phyloP scores from a whole-genome alignment of 2,113 vertebrate species.

The Mystacornis crossleyi region DNA sequence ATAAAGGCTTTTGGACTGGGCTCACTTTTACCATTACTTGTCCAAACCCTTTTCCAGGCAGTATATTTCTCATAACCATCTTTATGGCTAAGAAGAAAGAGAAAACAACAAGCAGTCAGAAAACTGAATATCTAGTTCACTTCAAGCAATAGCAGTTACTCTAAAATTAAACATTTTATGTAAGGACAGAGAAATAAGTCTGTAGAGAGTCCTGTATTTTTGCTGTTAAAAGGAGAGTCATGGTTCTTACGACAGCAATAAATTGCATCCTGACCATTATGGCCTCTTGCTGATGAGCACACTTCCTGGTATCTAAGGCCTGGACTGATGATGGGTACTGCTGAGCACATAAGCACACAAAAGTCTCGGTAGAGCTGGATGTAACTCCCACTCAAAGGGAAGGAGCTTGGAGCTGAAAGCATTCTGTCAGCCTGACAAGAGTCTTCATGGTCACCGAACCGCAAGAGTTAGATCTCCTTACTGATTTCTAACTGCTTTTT shows the following conservation, averaged over 20 bases:
- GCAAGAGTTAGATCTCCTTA: not conserved
- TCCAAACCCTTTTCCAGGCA: conserved; percentile 95
- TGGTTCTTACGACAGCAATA: not conserved
- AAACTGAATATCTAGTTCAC: not conserved
- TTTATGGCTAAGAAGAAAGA: conserved; percentile 86
- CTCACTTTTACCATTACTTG: conserved; percentile 96
- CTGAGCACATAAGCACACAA: not conserved
- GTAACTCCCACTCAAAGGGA: not conserved
- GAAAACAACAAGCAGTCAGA: not conserved
- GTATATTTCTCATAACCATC: conserved; percentile 94
- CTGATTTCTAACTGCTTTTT: not conserved
- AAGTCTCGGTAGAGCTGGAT: not conserved
- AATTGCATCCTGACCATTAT: not conserved
- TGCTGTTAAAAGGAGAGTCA: not conserved
- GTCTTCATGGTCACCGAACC: not conserved
- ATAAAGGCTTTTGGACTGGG: conserved; percentile 98
- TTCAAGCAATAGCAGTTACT: not conserved
- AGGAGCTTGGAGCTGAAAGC: not conserved
- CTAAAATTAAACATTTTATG: not conserved
- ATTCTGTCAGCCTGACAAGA: not conserved
- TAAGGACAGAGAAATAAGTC: not conserved
- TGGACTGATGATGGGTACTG: not conserved
- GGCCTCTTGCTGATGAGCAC: not conserved
- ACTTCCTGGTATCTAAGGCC: not conserved
- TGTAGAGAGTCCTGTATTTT: not conserved